Base-by-base conservation (phyloP, 2,888 invertebrate species). In the Scaptomyza polygonia region DNA sequence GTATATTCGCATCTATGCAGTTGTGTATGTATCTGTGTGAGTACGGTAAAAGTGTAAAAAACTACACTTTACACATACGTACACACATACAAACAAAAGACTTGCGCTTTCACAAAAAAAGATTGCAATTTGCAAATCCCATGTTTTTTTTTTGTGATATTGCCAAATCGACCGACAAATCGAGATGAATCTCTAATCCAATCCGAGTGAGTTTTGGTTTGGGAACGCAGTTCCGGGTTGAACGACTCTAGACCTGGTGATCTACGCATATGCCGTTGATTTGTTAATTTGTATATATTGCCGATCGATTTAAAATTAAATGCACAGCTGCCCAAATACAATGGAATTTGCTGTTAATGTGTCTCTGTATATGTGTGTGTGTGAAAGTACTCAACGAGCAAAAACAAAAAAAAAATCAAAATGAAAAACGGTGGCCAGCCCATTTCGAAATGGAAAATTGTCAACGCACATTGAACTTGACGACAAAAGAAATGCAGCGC, bases 381-480 rank as follows among this genome's bases (percentile, higher is more conserved):
- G 76, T 67, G 80, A 78, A 78, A 84, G 78, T 80, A 76, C 68
- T 53, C 63, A 42, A 42, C 45, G 52, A 43, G 18, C 30, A 32
- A 43, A 54, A 51, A 63, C 48, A 47, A 32, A 43, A 54, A 51
- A 63, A 51, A 58, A 77, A 67, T 68, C 81, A 80, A 75, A 61
- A 76, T 68, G 72, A 58, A 68, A 82, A 82, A 82, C 64, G 67
- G 68, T 64, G 49, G 78, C 63, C 72, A 72, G 67, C 65, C 86
- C 80, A 80, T 72, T 84, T 72, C 69, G 71, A 77, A 86, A 79
- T 71, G 78, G 84, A 82, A 85, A 87, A 86, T 86, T 86, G 88
- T 86, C 85, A 86, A 87, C 85, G 85, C 85, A 87, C 85, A 83
- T 86, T 86, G 85, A 87, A 86, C 85, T 86, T 86, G 85, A 86